Percentiles rank a stretch among this genome's conserved stretches.
Conservation (phyloP, 2,113 vertebrate genomes). For the Erpornis zantholeuca region DNA sequence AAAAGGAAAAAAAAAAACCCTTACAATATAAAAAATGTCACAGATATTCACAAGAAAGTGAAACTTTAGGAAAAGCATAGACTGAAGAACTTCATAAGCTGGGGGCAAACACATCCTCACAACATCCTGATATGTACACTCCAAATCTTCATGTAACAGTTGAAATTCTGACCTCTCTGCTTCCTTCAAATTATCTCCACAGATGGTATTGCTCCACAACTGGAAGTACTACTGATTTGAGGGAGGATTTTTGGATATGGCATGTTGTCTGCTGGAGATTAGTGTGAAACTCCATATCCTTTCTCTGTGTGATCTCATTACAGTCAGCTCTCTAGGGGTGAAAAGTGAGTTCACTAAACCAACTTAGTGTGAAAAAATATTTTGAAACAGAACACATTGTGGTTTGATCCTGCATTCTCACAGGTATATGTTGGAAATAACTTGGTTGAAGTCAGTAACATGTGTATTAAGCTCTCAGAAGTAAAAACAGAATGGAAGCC, state of each 20-base stretch:
- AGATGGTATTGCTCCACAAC: not conserved
- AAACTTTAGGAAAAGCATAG: not conserved
- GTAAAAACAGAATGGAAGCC: slow-evolving; percentile 11
- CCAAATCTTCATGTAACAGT: not conserved
- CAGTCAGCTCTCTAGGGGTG: not conserved
- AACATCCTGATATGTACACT: not conserved
- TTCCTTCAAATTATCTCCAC: not conserved
- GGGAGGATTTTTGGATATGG: not conserved
- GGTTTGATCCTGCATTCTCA: slow-evolving; percentile 44
- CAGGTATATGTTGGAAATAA: slow-evolving; percentile 44
- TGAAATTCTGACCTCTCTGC: not conserved
- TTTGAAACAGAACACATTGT: slow-evolving; percentile 45
- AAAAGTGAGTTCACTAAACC: slow-evolving; percentile 46
- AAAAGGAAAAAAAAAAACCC: no score
- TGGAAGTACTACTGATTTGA: not conserved
- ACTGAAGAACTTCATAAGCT: not conserved
- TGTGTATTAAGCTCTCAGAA: slow-evolving; percentile 32
- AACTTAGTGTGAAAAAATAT: slow-evolving; percentile 62
- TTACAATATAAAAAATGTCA: not conserved
- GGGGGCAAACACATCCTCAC: not conserved
- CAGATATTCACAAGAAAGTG: not conserved
- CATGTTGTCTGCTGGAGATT: slow-evolving; percentile 25
- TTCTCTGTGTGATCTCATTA: slow-evolving; percentile 42
- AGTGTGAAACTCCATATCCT: slow-evolving; percentile 35
- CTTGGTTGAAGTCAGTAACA: slow-evolving; percentile 13